These are phyloP conservation scores for Candoia aspera DNA, from an alignment of 2,113 vertebrate genomes.

Conservation along the genomic window DNA sequence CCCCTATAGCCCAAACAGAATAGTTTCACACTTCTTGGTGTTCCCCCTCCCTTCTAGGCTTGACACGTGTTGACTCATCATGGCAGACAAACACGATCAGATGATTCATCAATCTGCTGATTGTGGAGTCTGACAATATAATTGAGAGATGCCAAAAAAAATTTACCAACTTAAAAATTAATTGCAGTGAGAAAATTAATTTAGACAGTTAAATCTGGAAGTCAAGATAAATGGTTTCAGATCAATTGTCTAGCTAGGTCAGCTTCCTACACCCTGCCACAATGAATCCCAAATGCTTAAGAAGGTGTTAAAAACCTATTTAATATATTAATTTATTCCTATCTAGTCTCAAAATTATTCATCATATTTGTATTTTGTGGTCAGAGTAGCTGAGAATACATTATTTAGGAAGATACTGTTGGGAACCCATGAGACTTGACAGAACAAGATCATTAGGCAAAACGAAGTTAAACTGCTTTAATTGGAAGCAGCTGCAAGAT, in stretches of 20 bases:
- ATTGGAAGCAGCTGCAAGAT: slow-evolving; percentile 61
- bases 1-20: too few species aligned
- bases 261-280: neutral
- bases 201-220: neutral
- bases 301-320: neutral
- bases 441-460: slow-evolving; percentile 63
- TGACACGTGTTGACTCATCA: too few species aligned
- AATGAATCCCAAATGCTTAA: neutral
- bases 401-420: slow-evolving; percentile 55
- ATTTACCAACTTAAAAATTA: neutral
- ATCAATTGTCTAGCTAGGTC: neutral
- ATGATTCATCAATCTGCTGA: too few species aligned
- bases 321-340: neutral
- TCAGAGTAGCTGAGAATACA: slow-evolving; percentile 62
- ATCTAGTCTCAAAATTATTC: slow-evolving; percentile 27
- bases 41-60: too few species aligned
- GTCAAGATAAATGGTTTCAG: neutral
- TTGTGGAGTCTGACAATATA: too few species aligned
- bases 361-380: slow-evolving; percentile 26
- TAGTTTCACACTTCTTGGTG: too few species aligned
- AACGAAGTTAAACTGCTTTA: slow-evolving; percentile 66
- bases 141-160: neutral
- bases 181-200: neutral
- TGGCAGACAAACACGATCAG: too few species aligned
- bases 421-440: slow-evolving; percentile 49